Base-by-base conservation (phyloP, 2,888 invertebrate genomes). In the Nomada ruficornis region DNA sequence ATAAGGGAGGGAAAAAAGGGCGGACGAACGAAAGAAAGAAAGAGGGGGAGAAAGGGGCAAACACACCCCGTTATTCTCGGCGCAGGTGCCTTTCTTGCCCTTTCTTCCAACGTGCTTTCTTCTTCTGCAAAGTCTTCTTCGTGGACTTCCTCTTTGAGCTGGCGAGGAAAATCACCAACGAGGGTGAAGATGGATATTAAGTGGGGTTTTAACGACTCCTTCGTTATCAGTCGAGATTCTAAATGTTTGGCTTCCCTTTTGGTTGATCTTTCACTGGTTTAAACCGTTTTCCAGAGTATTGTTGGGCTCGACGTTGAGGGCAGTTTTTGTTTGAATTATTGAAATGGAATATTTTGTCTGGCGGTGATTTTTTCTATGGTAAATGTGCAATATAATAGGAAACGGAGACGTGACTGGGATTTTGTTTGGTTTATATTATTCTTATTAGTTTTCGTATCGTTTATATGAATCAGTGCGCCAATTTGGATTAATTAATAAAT, bases 111-210 rank as follows among this genome's bases (percentile, higher is more conserved):
- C 11, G 23, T 60, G 20, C 59, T 60, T 29, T 20, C 18, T 52
- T 52, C 62, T 23, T 36, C 36, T 1, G 7, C 65, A 3, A 55
- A 47, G 47, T 15, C 36, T 36, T 18, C 0, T 13, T 42, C 60
- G 23, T n/a, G 18, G 15, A 11, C 52, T 44, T 47, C n/a, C 3
- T 20, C 26, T 47, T 15, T 54, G 13, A 23, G 57, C 23, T 26
- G 36, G 18, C 2, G 15, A 13, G 36, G 36, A 71, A 36, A 50
- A 60, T 57, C 13, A 57, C 26, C 15, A 13, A 23, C 13, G 70
- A 52, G 36, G 70, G 50, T 26, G 23, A 52, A 52, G 70, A 71
- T 52, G 70, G 70, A 52, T 71, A 71, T 71, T 71, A n/a, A 71
- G 70, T 18, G 36, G 70, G 36, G 70, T 60, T 71, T 71, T 62